These are phyloP conservation scores for Pardalotus punctatus DNA, from an alignment of 2,113 vertebrate species.

Conservation along the genomic window DNA sequence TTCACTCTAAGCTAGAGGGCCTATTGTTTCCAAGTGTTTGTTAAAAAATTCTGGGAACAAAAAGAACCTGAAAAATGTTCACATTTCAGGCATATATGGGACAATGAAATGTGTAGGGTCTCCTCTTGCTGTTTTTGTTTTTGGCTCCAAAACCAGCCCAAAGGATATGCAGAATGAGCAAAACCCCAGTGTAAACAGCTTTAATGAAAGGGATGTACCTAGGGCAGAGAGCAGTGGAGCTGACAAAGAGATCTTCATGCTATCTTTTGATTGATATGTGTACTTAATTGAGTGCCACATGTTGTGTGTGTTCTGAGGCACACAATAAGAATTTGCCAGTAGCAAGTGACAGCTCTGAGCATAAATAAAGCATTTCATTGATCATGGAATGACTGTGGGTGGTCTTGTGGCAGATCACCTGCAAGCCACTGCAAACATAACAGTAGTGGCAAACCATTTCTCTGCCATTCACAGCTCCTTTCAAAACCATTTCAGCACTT, in stretches of 20 bases:
- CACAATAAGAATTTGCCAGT: slow-evolving; percentile 6
- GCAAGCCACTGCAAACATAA: background rate
- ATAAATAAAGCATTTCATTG: slow-evolving; percentile 54
- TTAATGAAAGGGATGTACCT: slow-evolving; percentile 9
- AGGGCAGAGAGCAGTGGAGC: background rate
- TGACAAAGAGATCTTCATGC: slow-evolving; percentile 17
- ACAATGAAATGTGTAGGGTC: background rate
- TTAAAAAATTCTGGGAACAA: background rate
- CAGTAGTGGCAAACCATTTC: background rate
- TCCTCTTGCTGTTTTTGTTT: background rate
- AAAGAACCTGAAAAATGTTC: background rate
- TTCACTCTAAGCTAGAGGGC: background rate
- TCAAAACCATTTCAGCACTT: slow-evolving; percentile 4
- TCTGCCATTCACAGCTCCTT: background rate
- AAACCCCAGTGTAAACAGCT: background rate
- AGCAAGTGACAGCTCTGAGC: slow-evolving; percentile 35
- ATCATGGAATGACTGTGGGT: background rate
- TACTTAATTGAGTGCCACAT: slow-evolving; percentile 58
- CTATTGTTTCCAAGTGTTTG: background rate
- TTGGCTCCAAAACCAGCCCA: background rate
- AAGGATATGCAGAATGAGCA: background rate
- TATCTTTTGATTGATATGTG: slow-evolving; percentile 34
- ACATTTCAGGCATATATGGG: background rate
- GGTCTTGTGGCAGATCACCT: background rate
- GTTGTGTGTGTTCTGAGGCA: slow-evolving; percentile 37